Evolutionary conservation across 2,113 vertebrate genomes (phyloP), one percentile per base, ranked within the genome.

Genomic region (Alethe castanea): DNA sequence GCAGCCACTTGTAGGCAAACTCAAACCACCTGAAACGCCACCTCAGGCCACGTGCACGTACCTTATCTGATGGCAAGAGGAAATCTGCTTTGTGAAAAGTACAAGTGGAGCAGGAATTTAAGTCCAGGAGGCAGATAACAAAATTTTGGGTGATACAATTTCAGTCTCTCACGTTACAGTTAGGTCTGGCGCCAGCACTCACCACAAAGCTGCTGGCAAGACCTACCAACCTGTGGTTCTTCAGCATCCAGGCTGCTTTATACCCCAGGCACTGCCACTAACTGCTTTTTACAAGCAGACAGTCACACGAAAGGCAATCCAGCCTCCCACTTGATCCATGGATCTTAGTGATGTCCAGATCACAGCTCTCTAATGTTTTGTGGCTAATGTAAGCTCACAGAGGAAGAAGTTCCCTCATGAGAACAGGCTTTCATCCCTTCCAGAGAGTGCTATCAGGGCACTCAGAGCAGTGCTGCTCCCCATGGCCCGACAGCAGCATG

Each of bases 401-500:
- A 88, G 35, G 12, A 81, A 80, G 70, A 81, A 61, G 36, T n/a
- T 92, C 23, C 53, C 54, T 6, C 1, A 5, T 22, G 42, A 72
- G 31, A 48, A 66, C 0, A 14, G 31, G 29, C 56, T 95, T 88
- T 52, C 4, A 2, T 38, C 33, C 57, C 47, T 72, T 29, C 11
- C 50, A 8, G 33, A 38, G 23, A 77, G 70, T 71, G 36, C 26
- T 2, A 6, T 14, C 61, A 82, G 62, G 42, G 71, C 1, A 2
- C 45, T 44, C 1, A 0, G 24, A 31, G 54, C 0, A 0, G 36
- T 35, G 87, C 69, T 64, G 73, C 82, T 91, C 45, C 50, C 38
- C 78, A 28, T 8, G 0, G 0, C 31, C 69, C 1, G 9, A 70
- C 60, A 69, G 81, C 66, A 81, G 35, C 3, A 5, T 0, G 2